Base-by-base conservation (phyloP, 1,140 invertebrate species). In the Aphelenchoides besseyi region DNA sequence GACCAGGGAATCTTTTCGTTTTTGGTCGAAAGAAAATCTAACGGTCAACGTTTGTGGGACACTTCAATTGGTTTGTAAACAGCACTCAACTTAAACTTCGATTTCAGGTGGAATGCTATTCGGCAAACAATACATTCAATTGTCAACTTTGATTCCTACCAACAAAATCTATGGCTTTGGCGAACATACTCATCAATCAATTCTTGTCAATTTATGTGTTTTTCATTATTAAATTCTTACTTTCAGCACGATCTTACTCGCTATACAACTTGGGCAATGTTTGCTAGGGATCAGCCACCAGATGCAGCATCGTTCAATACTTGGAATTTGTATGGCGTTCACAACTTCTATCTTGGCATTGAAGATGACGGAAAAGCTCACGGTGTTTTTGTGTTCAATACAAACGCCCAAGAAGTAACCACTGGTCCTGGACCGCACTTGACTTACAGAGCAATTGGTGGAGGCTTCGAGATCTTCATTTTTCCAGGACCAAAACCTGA, bases 321-420 rank as follows among this genome's bases (percentile, higher is more conserved):
- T 3, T n/a, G 36, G 30, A 76, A 76, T 57, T 69, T 75, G 18
- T 75, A 75, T 30, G 69, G 70, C 29, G 18, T 70, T 12, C 88
- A 89, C 70, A 88, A 88, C n/a, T 88, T 88, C 73, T 89, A 88
- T 76, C 86, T 86, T 54, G 85, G 85, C 52, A 63, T 89, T 3
- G 88, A 89, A 74, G 81, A 86, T 37, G 85, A 85, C 72, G 86
- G 86, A 9, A 86, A 86, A 57, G 82, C 85, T n/a, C 87, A 88
- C 66, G 87, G 86, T 3, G 86, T 88, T n/a, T 78, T 88, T 3
- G 75, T 88, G 23, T 72, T 88, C 0, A 88, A 88, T 79, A 85
- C 85, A 33, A 87, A 87, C 79, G 87, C 87, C 16, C 86, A 87
- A 79, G 79, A 84, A 68, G 41, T 82, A 1, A 80, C 75, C 9